These are phyloP conservation scores for Phortica magna DNA, from an alignment of 2,888 invertebrate species.

Conservation along the genomic window DNA sequence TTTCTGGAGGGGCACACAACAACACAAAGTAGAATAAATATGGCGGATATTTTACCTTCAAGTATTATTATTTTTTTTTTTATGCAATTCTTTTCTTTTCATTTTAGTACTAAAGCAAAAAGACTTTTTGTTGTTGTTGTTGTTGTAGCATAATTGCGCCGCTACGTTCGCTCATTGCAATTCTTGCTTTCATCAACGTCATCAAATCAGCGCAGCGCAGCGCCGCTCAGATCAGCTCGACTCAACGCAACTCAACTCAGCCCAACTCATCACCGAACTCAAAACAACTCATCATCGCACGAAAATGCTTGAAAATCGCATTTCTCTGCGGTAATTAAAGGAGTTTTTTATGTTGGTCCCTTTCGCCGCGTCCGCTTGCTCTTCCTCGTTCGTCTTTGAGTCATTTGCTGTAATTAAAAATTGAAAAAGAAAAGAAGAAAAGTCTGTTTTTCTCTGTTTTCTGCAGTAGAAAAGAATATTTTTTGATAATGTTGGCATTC, in stretches of 20 bases:
- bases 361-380: not conserved
- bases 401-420: not conserved
- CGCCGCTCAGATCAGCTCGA: not conserved
- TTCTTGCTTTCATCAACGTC: constrained; percentile 44
- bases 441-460: not conserved
- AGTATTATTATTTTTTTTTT: constrained; percentile 61
- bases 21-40: constrained; percentile 10
- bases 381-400: not conserved
- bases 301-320: constrained; percentile 42
- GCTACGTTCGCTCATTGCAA: constrained; percentile 35
- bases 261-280: not conserved
- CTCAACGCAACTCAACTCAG: not conserved
- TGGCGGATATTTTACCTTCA: constrained; percentile 54
- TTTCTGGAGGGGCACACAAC: constrained; percentile 37
- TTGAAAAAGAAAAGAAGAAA: not conserved
- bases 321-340: constrained; percentile 42
- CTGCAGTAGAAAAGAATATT: not conserved
- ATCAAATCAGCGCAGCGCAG: constrained; percentile 24
- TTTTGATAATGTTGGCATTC: not conserved
- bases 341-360: not conserved
- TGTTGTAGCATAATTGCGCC: constrained; percentile 41
- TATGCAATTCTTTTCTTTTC: constrained; percentile 54
- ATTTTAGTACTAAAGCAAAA: constrained; percentile 13
- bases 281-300: constrained; percentile 14
- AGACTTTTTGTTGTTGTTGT: not conserved